Percentiles rank a stretch among this genome's conserved stretches.
phyloP scores from a whole-genome alignment of 2,113 vertebrate genomes.

The Gorsachius goisagi region DNA sequence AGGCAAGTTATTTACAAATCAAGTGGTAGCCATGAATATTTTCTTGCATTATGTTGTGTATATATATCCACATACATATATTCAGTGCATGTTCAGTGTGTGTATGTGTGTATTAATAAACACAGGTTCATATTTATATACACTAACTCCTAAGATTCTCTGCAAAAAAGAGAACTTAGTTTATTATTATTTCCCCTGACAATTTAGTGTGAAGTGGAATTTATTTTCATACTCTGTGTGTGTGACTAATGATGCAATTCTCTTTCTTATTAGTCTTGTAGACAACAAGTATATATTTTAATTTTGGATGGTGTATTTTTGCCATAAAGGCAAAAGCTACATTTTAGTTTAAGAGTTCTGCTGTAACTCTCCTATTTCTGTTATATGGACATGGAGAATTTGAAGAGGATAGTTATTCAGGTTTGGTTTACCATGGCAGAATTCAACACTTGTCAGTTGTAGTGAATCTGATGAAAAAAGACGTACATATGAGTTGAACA shows the following conservation, averaged over 20 bases:
- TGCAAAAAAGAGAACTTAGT: neutral
- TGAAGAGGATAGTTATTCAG: neutral
- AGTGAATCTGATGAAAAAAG: neutral
- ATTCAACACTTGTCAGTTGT: neutral
- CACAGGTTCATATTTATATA: neutral
- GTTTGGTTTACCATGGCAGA: neutral
- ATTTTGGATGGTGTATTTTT: neutral
- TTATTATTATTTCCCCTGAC: neutral
- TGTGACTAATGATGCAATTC: neutral
- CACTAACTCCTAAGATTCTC: neutral
- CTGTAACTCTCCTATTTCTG: neutral
- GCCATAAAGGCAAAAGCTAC: neutral
- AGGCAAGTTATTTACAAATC: neutral
- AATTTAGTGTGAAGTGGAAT: neutral
- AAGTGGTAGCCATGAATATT: neutral
- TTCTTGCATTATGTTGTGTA: neutral
- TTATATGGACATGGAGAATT: neutral
- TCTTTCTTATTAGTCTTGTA: neutral
- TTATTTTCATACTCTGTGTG: neutral
- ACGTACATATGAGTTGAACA: fast-evolving
- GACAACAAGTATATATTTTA: neutral
- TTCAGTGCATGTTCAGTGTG: neutral
- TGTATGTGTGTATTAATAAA: neutral
- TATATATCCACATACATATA: neutral
- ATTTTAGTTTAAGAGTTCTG: neutral